phyloP scores from a whole-genome alignment of 2,797 vertebrate genomes.

The Sebastes minor region DNA sequence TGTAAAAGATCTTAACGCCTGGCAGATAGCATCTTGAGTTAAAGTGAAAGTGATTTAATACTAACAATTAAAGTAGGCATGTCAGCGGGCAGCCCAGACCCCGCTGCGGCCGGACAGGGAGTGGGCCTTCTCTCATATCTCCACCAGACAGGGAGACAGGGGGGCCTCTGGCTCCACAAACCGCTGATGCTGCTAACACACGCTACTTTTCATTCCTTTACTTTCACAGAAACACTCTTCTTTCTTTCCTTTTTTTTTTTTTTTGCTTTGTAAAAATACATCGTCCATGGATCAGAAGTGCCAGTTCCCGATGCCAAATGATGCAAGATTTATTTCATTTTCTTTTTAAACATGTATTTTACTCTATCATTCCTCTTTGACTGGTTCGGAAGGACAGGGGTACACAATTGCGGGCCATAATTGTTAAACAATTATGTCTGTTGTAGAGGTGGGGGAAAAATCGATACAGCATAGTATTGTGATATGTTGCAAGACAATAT shows the following conservation, averaged over 20 bases:
- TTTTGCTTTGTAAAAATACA: slow-evolving; percentile 7
- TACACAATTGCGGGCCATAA: neutral
- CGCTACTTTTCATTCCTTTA: slow-evolving; percentile 30
- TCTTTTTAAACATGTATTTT: slow-evolving; percentile 6
- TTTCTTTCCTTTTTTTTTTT: neutral
- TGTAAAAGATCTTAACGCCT: slow-evolving; percentile 85
- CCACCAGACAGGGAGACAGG: slow-evolving; percentile 60
- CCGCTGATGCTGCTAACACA: slow-evolving; percentile 47
- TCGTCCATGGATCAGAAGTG: neutral
- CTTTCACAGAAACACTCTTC: slow-evolving; percentile 1
- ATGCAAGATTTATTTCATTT: neutral
- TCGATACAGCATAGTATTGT: too few species aligned
- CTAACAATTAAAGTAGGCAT: slow-evolving; percentile 90
- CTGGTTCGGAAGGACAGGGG: neutral
- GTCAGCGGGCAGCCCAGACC: slow-evolving; percentile 87
- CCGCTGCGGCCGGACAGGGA: slow-evolving; percentile 83
- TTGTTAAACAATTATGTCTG: slow-evolving; percentile 7
- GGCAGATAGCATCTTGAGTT: slow-evolving; percentile 86
- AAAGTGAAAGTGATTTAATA: slow-evolving; percentile 88
- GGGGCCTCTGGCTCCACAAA: slow-evolving; percentile 56
- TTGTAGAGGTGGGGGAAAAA: accelerated
- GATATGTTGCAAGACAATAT: accelerated
- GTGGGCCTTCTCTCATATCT: slow-evolving; percentile 86
- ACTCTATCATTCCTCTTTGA: neutral
- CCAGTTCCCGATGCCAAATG: neutral